A percentile compares a stretch with the other conserved stretches of the same genome.
Conservation (phyloP, 2,113 vertebrate genomes). For the Trinectes maculatus region DNA sequence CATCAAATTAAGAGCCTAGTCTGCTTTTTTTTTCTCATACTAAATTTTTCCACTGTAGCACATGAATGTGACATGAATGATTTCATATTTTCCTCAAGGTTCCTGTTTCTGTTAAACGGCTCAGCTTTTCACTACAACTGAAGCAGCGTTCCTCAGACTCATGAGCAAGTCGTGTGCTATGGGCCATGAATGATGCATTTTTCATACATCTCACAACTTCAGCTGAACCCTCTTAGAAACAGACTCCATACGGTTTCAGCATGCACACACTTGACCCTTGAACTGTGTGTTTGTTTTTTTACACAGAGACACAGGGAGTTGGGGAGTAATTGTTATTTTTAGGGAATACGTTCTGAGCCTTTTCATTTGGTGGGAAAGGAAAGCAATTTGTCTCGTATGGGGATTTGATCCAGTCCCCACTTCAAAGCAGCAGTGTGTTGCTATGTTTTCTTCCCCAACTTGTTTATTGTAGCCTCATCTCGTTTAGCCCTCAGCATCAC, state of each 20-base stretch:
- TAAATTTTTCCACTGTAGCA: conserved; percentile 41
- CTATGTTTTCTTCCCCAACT: conserved; percentile 30
- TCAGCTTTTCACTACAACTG: neutral
- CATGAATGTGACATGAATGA: conserved; percentile 19
- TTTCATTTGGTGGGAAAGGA: conserved; percentile 47
- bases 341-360: conserved; percentile 52
- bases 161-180: no score
- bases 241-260: no score
- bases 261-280: no score
- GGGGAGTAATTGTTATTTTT: conserved; percentile 62
- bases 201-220: no score
- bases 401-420: conserved; percentile 65
- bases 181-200: neutral
- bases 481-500: conserved; percentile 54
- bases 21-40: conserved; percentile 37
- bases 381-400: conserved; percentile 46
- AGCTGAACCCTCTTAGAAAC: neutral
- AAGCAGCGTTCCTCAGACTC: neutral
- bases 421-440: conserved; percentile 58
- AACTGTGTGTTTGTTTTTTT: conserved; percentile 48
- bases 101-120: conserved; percentile 11
- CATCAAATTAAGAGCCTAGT: conserved; percentile 36
- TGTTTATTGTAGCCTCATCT: conserved; percentile 58
- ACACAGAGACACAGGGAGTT: conserved; percentile 17
- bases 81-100: conserved; percentile 23